phyloP scores from a whole-genome alignment of 2,797 vertebrate species.

The Pseudochaenichthys georgianus region DNA sequence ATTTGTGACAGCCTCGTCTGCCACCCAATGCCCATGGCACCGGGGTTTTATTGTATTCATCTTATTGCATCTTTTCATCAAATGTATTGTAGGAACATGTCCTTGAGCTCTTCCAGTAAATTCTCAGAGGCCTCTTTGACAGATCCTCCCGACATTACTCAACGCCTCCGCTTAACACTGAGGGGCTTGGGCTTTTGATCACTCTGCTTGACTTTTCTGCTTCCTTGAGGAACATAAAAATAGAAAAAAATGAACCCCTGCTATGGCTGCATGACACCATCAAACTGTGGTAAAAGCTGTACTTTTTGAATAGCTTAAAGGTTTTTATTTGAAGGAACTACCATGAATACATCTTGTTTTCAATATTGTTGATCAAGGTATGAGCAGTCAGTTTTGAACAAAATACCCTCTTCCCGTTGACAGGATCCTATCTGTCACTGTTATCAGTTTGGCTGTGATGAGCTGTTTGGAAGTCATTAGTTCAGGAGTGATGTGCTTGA shows the following conservation, averaged over 20 bases:
- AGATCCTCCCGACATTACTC: conserved; percentile 44
- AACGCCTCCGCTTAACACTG: conserved; percentile 22
- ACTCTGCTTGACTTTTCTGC: conserved; percentile 30
- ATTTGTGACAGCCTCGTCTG: conserved; percentile 13
- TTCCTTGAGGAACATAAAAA: conserved; percentile 10
- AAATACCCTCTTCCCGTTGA: not conserved
- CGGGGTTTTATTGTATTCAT: conserved; percentile 23
- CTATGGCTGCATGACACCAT: conserved; percentile 8
- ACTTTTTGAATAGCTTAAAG: conserved; percentile 5
- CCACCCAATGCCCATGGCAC: not conserved
- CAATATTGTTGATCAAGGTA: conserved; percentile 2
- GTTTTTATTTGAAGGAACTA: conserved; percentile 12
- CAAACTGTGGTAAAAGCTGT: not conserved
- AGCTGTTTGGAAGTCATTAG: conserved; percentile 10
- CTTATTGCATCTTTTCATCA: conserved; percentile 28
- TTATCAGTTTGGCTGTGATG: conserved; percentile 8
- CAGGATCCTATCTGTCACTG: conserved; percentile 2
- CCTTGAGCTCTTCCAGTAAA: conserved; percentile 41
- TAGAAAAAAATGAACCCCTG: not conserved
- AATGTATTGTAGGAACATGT: conserved; percentile 18
- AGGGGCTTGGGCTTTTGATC: conserved; percentile 47
- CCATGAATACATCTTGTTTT: conserved; percentile 1
- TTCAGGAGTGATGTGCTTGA: conserved; percentile 12
- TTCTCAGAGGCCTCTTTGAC: conserved; percentile 51
- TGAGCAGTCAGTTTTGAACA: conserved; percentile 5